Conservation (phyloP, 1,140 invertebrate genomes). For the Heliconius hermathena region DNA sequence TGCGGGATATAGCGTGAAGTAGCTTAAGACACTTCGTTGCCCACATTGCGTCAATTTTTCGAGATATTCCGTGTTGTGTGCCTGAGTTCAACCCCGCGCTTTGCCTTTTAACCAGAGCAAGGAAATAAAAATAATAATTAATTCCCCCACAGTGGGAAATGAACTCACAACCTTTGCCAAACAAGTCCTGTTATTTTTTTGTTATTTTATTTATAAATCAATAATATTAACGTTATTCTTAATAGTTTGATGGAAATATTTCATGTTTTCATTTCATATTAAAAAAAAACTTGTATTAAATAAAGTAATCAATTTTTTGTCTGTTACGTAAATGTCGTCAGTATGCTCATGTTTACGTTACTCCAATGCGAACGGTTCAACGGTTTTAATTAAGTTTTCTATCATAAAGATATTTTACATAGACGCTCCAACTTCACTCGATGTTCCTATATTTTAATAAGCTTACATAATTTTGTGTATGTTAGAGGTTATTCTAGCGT, state of each 20-base stretch:
- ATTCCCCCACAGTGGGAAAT: too few relatives aligned
- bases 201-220: background rate
- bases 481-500: background rate
- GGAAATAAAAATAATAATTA: too few relatives aligned
- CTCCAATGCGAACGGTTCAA: conserved; percentile 1
- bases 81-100: too few relatives aligned
- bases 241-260: background rate
- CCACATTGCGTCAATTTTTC: too few relatives aligned
- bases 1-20: too few relatives aligned
- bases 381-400: conserved; percentile 21
- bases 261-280: background rate
- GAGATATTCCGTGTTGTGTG: too few relatives aligned
- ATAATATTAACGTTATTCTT: background rate
- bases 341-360: background rate
- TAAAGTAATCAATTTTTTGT: background rate
- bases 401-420: conserved; percentile 5
- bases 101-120: too few relatives aligned
- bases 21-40: too few relatives aligned
- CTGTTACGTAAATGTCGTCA: conserved; percentile 2
- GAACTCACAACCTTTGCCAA: too few relatives aligned
- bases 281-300: background rate
- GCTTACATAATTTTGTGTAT: background rate
- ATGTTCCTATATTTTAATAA: background rate
- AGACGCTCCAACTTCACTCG: background rate
- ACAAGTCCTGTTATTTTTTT: background rate